A percentile compares a stretch with the other conserved stretches of the same genome.
These are phyloP conservation scores for Chelonia mydas DNA, from an alignment of 2,797 vertebrate species.

Conservation along the genomic window DNA sequence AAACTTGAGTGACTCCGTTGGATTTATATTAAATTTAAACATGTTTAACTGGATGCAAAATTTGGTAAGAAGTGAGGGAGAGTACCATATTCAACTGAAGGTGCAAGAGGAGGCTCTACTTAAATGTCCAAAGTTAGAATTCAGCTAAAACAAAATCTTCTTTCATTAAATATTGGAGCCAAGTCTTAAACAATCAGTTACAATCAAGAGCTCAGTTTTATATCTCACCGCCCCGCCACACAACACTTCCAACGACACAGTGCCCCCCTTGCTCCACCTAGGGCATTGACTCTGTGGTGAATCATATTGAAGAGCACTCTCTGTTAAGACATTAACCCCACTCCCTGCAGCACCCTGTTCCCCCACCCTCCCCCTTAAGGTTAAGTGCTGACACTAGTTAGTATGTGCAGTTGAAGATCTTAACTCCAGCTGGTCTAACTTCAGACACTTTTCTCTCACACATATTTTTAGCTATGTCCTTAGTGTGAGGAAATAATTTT, in stretches of 20 bases:
- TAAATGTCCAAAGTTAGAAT: not conserved
- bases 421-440: not conserved
- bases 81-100: not conserved
- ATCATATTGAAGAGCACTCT: not conserved
- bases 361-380: not conserved
- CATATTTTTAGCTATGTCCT: not conserved
- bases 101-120: not conserved
- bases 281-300: not conserved
- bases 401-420: not conserved
- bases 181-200: slow-evolving; percentile 20
- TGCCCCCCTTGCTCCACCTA: not conserved
- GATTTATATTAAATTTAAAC: not conserved
- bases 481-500: not conserved
- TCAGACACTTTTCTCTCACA: not conserved
- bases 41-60: not conserved
- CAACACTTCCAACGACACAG: not conserved
- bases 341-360: slow-evolving; percentile 2
- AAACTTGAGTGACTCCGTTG: not conserved
- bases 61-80: slow-evolving; percentile 6
- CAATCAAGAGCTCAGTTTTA: slow-evolving; percentile 25
- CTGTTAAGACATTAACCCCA: not conserved
- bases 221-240: not conserved
- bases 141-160: slow-evolving; percentile 28
- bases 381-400: slow-evolving; percentile 16
- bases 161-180: slow-evolving; percentile 34